Conservation (phyloP, 2,888 invertebrate species). For the Nysson spinosus region DNA sequence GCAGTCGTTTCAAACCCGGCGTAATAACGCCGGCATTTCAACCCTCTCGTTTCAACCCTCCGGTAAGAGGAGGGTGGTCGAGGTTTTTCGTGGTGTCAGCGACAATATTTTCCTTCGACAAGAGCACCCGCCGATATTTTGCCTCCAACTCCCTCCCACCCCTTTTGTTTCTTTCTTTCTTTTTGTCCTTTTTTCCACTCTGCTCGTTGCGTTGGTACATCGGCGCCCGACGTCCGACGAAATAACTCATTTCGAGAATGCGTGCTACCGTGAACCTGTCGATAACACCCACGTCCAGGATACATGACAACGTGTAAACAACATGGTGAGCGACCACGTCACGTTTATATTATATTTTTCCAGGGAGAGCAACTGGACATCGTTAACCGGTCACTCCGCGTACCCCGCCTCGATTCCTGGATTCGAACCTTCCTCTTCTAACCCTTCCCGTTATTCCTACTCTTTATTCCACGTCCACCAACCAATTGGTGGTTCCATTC, state of each 20-base stretch:
- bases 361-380: constrained; percentile 63
- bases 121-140: constrained; percentile 49
- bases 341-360: constrained; percentile 55
- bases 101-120: constrained; percentile 63
- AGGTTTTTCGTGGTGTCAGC: constrained; percentile 53
- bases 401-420: constrained; percentile 43
- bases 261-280: constrained; percentile 67
- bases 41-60: constrained; percentile 41
- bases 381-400: constrained; percentile 60
- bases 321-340: constrained; percentile 61
- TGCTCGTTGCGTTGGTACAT: constrained; percentile 18
- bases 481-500: neutral
- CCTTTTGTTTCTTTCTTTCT: constrained; percentile 4
- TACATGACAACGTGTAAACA: constrained; percentile 71
- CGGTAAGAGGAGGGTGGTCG: constrained; percentile 34
- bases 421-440: constrained; percentile 1
- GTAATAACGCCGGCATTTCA: constrained; percentile 58
- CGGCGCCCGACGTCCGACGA: constrained; percentile 25
- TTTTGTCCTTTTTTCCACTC: no score
- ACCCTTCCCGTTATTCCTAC: neutral
- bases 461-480: neutral
- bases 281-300: constrained; percentile 67
- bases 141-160: neutral
- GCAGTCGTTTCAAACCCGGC: constrained; percentile 55
- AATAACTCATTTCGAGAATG: constrained; percentile 69